These are phyloP conservation scores for Sthenelais limicola DNA, from an alignment of 2,888 invertebrate genomes.

Conservation along the genomic window DNA sequence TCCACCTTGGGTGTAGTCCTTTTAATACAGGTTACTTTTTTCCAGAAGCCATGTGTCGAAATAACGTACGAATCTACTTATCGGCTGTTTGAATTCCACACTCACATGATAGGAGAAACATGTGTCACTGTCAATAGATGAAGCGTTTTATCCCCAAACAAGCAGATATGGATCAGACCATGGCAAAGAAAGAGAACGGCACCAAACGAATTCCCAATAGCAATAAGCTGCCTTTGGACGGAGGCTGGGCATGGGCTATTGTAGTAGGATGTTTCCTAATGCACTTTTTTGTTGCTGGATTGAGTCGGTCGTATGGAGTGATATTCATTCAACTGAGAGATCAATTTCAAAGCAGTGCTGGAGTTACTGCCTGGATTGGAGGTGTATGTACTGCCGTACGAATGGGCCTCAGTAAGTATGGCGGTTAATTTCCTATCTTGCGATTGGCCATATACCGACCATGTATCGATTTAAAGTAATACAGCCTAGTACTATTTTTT, in stretches of 20 bases:
- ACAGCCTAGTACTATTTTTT: too few relatives aligned
- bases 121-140: too few relatives aligned
- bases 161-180: too few relatives aligned
- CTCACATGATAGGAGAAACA: too few relatives aligned
- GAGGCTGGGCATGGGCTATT: constrained; percentile 64
- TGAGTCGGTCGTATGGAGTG: constrained; percentile 43
- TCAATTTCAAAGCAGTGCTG: constrained; percentile 38
- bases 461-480: too few relatives aligned
- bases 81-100: too few relatives aligned
- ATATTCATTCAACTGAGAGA: constrained; percentile 41
- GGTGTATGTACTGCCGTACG: constrained; percentile 38
- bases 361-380: constrained; percentile 44
- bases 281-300: constrained; percentile 57
- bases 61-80: too few relatives aligned
- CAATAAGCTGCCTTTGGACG: constrained; percentile 78
- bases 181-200: too few relatives aligned
- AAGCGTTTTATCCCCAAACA: too few relatives aligned
- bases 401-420: constrained; percentile 43
- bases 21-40: too few relatives aligned
- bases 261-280: constrained; percentile 57
- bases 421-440: not conserved
- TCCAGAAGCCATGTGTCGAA: too few relatives aligned
- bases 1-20: too few relatives aligned
- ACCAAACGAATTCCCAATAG: constrained; percentile 32
- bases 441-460: not conserved